Evolutionary conservation across 1,140 invertebrate species (phyloP).

Genomic region (Zaprionus camerounensis): DNA sequence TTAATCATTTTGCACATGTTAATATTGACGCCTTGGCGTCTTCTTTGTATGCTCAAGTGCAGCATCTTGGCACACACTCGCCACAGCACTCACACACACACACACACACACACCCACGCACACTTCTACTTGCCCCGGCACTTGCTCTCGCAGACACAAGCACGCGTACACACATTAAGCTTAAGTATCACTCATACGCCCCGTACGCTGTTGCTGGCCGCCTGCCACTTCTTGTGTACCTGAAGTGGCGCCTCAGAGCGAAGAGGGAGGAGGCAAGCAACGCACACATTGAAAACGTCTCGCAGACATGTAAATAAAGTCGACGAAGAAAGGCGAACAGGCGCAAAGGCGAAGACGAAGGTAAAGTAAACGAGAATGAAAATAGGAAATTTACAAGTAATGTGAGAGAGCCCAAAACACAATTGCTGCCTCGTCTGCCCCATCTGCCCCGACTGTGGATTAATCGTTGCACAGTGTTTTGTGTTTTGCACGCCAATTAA

Average conservation of each 20-base stretch:
- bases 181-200: slow-evolving; percentile 80
- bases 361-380: slow-evolving; percentile 26
- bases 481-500: slow-evolving; percentile 60
- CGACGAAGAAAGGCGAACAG: slow-evolving; percentile 9
- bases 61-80: slow-evolving; percentile 61
- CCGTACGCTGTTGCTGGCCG: slow-evolving; percentile 41
- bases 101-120: slow-evolving; percentile 9
- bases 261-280: slow-evolving; percentile 12
- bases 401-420: not conserved
- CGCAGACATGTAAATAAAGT: slow-evolving; percentile 78
- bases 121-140: not conserved
- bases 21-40: slow-evolving; percentile 64
- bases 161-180: slow-evolving; percentile 37
- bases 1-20: slow-evolving; percentile 30
- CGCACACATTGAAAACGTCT: slow-evolving; percentile 55
- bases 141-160: not conserved
- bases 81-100: slow-evolving; percentile 19
- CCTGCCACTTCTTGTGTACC: slow-evolving; percentile 44
- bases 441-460: slow-evolving; percentile 52
- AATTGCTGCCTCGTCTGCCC: not conserved
- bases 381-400: slow-evolving; percentile 20
- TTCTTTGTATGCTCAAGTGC: slow-evolving; percentile 69
- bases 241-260: slow-evolving; percentile 52
- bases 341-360: slow-evolving; percentile 9
- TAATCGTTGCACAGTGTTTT: slow-evolving; percentile 49